phyloP scores from a whole-genome alignment of 2,113 vertebrate species.

The Paramormyrops kingsleyae region DNA sequence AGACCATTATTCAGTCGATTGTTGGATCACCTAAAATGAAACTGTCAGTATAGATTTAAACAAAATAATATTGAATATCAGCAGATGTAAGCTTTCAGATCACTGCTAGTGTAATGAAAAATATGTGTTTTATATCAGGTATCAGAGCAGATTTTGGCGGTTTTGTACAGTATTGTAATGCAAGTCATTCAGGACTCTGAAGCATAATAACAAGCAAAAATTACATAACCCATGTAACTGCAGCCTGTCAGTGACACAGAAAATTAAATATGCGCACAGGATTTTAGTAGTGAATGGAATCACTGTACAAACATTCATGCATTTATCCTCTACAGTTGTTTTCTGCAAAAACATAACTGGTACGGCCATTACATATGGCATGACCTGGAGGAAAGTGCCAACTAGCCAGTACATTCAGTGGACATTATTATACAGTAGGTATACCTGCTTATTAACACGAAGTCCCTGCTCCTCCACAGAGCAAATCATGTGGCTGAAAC shows the following conservation, averaged over 20 bases:
- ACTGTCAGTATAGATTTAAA: neutral
- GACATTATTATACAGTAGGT: neutral
- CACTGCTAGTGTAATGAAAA: neutral
- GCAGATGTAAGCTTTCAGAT: neutral
- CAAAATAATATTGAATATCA: neutral
- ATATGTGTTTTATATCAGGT: neutral
- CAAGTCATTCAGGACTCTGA: constrained; percentile 62
- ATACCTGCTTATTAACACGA: neutral
- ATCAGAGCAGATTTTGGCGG: constrained; percentile 49
- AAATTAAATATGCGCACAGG: constrained; percentile 61
- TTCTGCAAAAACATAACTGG: constrained; percentile 51
- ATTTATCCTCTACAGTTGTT: constrained; percentile 62
- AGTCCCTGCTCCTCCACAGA: neutral
- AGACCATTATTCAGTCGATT: neutral
- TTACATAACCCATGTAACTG: constrained; percentile 59
- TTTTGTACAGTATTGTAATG: constrained; percentile 67
- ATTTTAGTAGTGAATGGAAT: constrained; percentile 61
- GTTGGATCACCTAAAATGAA: neutral
- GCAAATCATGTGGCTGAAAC: neutral
- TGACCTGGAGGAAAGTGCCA: neutral
- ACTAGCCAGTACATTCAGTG: neutral
- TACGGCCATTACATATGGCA: constrained; percentile 48
- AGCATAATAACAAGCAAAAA: constrained; percentile 64
- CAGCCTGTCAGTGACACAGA: constrained; percentile 52
- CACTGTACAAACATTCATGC: constrained; percentile 55